Conservation (phyloP, 2,113 vertebrate species). For the Uropsilus gracilis region DNA sequence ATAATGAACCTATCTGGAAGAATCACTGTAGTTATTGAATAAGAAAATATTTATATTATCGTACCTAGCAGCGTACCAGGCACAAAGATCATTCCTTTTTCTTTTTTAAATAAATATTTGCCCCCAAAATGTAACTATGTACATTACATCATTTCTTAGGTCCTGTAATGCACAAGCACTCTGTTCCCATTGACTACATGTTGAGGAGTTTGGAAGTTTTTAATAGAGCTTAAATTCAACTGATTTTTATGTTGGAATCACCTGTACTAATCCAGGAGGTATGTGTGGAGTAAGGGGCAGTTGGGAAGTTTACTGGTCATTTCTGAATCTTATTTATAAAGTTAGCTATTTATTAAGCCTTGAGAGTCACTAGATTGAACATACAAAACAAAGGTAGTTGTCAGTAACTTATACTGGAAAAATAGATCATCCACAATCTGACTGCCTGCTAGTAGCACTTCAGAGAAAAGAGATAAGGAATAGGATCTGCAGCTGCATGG, state of each 20-base stretch:
- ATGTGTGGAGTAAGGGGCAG: neutral
- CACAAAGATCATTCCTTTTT: neutral
- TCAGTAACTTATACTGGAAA: neutral
- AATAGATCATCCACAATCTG: neutral
- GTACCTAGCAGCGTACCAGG: neutral
- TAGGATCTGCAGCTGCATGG: neutral
- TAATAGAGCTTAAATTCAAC: neutral
- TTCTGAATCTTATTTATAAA: constrained; percentile 46
- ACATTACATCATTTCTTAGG: neutral
- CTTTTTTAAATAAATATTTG: constrained; percentile 24
- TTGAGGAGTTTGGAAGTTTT: neutral
- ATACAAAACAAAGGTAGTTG: constrained; percentile 15
- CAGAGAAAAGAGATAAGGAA: neutral
- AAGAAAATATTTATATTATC: neutral
- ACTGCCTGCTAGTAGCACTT: neutral
- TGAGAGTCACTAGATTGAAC: neutral
- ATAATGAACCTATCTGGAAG: neutral
- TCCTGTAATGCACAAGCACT: neutral
- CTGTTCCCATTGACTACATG: neutral
- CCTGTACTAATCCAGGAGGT: neutral
- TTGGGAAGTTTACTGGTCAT: neutral
- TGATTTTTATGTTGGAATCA: neutral
- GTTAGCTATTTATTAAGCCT: constrained; percentile 18
- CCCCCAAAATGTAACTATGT: neutral
- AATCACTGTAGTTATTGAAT: neutral